phyloP scores from a whole-genome alignment of 2,888 invertebrate species.

The Physocephala rufipes region DNA sequence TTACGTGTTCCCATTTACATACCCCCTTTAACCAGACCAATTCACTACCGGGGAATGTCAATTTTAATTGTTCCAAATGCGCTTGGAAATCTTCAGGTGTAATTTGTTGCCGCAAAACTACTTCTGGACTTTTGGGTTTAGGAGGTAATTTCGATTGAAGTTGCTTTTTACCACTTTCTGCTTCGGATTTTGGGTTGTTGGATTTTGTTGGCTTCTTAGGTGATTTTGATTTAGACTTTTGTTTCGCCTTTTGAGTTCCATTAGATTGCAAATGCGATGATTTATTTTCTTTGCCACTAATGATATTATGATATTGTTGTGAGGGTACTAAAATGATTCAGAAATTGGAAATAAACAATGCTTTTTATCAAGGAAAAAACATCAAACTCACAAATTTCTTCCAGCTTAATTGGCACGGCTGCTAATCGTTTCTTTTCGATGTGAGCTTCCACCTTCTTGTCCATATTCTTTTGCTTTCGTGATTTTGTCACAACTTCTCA shows the following conservation, averaged over 20 bases:
- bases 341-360: background rate
- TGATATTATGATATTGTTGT: constrained; percentile 75
- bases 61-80: constrained; percentile 70
- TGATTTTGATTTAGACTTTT: constrained; percentile 43
- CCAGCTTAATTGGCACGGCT: constrained; percentile 74
- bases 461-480: constrained; percentile 69
- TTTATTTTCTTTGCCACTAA: constrained; percentile 58
- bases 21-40: constrained; percentile 77
- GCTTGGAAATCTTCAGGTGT: constrained; percentile 69
- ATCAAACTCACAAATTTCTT: constrained; percentile 76
- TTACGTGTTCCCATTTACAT: constrained; percentile 54
- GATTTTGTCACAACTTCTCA: constrained; percentile 79
- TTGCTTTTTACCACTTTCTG: constrained; percentile 30
- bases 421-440: constrained; percentile 67
- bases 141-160: constrained; percentile 40
- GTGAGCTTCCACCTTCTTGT: constrained; percentile 66
- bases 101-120: constrained; percentile 64
- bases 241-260: constrained; percentile 35
- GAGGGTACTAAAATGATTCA: constrained; percentile 70
- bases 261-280: constrained; percentile 42
- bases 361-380: background rate
- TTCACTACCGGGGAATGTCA: constrained; percentile 76
- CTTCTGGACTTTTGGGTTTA: constrained; percentile 59
- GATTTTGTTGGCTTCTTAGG: constrained; percentile 35
- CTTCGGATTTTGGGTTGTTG: background rate